Evolutionary conservation across 2,888 invertebrate genomes (phyloP).

Genomic region (Limenitis camilla): DNA sequence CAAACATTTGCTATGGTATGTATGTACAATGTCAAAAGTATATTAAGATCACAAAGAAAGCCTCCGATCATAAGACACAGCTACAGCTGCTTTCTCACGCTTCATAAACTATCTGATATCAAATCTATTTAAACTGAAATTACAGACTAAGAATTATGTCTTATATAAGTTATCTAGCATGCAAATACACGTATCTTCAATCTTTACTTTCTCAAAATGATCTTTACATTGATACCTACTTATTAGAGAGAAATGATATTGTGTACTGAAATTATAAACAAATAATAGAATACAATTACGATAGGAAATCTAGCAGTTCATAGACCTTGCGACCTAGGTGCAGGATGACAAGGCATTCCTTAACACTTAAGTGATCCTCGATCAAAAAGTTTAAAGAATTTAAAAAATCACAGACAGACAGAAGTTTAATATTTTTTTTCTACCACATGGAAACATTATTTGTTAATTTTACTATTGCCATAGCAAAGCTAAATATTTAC

Average conservation of each 20-base stretch:
- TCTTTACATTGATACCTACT: not conserved
- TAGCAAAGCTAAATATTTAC: too few species aligned
- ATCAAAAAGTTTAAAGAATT: too few species aligned
- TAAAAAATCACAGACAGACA: too few species aligned
- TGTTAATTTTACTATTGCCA: too few species aligned
- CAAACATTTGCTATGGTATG: conserved; percentile 35
- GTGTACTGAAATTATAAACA: too few species aligned
- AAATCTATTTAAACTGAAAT: conserved; percentile 7
- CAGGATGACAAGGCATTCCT: too few species aligned
- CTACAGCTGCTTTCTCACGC: conserved; percentile 21
- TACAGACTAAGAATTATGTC: not conserved
- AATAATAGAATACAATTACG: too few species aligned
- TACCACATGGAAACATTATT: too few species aligned
- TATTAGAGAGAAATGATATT: not conserved
- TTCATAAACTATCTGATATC: conserved; percentile 16
- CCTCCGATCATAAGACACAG: conserved; percentile 22
- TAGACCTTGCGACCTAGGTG: too few species aligned
- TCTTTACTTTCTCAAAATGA: conserved; percentile 5
- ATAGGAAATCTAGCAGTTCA: too few species aligned
- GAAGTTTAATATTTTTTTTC: too few species aligned
- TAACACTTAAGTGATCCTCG: too few species aligned
- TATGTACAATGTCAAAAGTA: conserved; percentile 26
- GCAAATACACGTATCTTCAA: conserved; percentile 1
- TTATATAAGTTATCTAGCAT: conserved; percentile 8
- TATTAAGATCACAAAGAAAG: conserved; percentile 27